Conservation (phyloP, 1,140 invertebrate species). For the Laupala kohalensis region DNA sequence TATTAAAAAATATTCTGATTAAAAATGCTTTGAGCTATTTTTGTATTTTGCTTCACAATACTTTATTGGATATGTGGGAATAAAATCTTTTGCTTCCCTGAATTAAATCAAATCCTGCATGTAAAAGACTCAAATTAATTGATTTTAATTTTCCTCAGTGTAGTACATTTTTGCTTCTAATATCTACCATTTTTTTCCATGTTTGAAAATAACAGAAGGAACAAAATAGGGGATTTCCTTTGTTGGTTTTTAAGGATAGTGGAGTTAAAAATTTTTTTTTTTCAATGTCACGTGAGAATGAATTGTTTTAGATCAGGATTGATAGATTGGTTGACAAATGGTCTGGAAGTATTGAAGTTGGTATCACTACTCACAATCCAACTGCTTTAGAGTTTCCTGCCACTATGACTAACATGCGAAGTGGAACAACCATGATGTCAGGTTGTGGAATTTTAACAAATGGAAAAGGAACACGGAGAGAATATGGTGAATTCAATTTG, state of each 20-base stretch:
- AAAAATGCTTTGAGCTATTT: neutral
- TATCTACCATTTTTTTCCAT: too few relatives aligned
- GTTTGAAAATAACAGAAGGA: too few relatives aligned
- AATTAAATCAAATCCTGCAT: too few relatives aligned
- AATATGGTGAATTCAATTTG: constrained; percentile 89
- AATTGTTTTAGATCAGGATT: constrained; percentile 54
- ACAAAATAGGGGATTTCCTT: too few relatives aligned
- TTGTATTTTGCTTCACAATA: neutral
- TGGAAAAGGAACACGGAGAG: constrained; percentile 79
- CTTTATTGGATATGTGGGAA: too few relatives aligned
- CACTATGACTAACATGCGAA: constrained; percentile 94
- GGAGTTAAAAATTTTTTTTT: too few relatives aligned
- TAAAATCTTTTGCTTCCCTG: too few relatives aligned
- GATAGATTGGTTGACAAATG: constrained; percentile 84
- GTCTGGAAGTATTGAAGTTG: constrained; percentile 88
- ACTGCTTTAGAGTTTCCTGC: constrained; percentile 79
- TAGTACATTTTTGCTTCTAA: too few relatives aligned
- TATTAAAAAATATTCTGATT: neutral
- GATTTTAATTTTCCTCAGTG: too few relatives aligned
- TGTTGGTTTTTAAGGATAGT: too few relatives aligned
- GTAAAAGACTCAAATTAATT: too few relatives aligned
- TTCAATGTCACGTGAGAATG: too few relatives aligned
- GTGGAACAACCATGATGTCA: constrained; percentile 94
- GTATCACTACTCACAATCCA: constrained; percentile 88
- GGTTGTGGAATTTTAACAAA: constrained; percentile 89